These are phyloP conservation scores for Elgaria multicarinata DNA, from an alignment of 2,113 vertebrate species.

Conservation along the genomic window DNA sequence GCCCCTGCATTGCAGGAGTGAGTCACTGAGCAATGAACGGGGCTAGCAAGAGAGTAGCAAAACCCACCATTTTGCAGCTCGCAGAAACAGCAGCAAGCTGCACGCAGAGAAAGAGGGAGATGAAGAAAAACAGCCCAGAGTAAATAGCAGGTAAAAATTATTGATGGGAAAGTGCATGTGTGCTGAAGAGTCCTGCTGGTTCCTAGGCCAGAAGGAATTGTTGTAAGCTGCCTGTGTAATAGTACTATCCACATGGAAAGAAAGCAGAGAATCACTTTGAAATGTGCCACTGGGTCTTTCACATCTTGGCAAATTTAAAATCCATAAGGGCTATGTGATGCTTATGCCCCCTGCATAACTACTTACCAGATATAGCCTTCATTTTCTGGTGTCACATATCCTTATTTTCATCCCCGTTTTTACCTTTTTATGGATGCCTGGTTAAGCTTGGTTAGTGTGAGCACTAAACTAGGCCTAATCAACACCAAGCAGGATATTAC, in stretches of 20 bases:
- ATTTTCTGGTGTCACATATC: too few species aligned
- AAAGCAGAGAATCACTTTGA: not conserved
- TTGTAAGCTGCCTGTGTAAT: not conserved
- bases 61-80: not conserved
- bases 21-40: conserved; percentile 3
- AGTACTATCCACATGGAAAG: not conserved
- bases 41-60: not conserved
- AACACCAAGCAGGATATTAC: too few species aligned
- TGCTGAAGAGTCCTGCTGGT: not conserved
- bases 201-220: not conserved
- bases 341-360: too few species aligned
- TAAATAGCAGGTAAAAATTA: conserved; percentile 13
- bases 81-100: not conserved
- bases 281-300: not conserved
- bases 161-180: not conserved
- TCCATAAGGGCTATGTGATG: too few species aligned
- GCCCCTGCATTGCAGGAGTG: not conserved
- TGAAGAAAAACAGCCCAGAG: not conserved
- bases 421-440: not conserved
- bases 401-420: not conserved
- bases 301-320: not conserved
- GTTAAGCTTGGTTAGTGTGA: not conserved
- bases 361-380: too few species aligned
- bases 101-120: not conserved
- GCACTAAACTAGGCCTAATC: too few species aligned